Base-by-base conservation (phyloP, 1,140 invertebrate species). In the Bathynomus jamesi region DNA sequence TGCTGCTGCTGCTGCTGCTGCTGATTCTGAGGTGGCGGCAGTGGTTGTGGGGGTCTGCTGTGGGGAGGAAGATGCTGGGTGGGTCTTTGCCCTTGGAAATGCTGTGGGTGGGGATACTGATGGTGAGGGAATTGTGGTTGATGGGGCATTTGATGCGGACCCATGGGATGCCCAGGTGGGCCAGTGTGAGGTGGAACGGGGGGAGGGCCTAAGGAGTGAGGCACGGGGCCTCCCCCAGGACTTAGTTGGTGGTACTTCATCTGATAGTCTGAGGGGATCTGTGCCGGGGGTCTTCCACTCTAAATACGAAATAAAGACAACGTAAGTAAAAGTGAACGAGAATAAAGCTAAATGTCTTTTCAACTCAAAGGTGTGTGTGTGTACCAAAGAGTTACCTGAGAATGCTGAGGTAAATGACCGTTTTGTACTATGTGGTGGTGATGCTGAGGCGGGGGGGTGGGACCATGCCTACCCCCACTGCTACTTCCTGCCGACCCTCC, bases 391-490 rank as follows among this genome's bases (percentile, higher is more conserved):
- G 32, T 62, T 17, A 72, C 67, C 67, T 77, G 66, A 11, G 73
- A 70, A 67, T 72, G 32, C 32, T 40, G 72, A 28, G 65, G 65
- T 2, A 71, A 65, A 28, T 68, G 70, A 21, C 66, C 70, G 60
- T 72, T 68, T 17, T 67, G 69, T 61, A 61, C 66, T 30, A 67
- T 61, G 40, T 53, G 65, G 13, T 68, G 65, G 28, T 70, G 73
- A 11, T 66, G 65, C 2, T 46, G 30, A n/a, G 70, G 65, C 8
- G 62, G 74, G 28, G 65, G 70, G 1, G 67, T 75, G 17, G 70
- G 74, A 28, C 71, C 71, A 32, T 72, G 71, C 32, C 68, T 65
- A 27, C 71, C 71, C 29, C 71, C 68, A 24, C 71, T 72, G 17
- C 32, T 40, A 40, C 32, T 40, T 2, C 71, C 71, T 28, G 65